Base-by-base conservation (phyloP, 2,113 vertebrate species). In the Cavia porcellus region DNA sequence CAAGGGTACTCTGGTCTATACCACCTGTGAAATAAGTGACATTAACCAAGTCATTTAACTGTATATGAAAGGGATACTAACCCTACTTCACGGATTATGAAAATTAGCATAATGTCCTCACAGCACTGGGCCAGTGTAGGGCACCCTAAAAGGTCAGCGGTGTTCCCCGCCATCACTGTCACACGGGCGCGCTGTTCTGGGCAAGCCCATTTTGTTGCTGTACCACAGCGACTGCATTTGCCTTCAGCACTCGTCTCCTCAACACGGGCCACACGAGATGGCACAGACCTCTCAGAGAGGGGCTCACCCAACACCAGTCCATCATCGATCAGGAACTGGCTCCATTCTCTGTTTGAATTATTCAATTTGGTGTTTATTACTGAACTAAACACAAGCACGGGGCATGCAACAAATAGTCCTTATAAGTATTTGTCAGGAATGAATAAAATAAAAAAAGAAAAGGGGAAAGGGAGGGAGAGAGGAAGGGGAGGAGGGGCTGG, bases 31-130 rank as follows among this genome's bases (percentile, higher is more conserved):
- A 88, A n/a, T 93, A 94, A 97, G 35, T 15, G 32, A 85, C 35
- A 89, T 80, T 95, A 89, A 84, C 85, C 81, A 95, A 94, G 47
- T 94, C 59, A 77, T 79, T 95, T 92, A 92, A 94, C 74, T n/a
- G 84, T 28, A 50, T 59, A 55, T 59, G 90, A 96, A 59, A 61
- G 45, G 52, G 12, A 87, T 62, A 87, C 59, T n/a, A 94, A 84
- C 42, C 12, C 28, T 82, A 89, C 28, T 50, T 89, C 90, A 24
- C 74, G 68, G 72, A 5, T 45, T 90, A 87, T 47, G 50, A 96
- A 98, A 81, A 89, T 94, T 68, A 89, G 77, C 30, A 75, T 13
- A 81, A 50, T 61, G 72, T 17, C 62, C 25, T 75, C 90, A 92
- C 61, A 87, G 12, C 19, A 90, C 50, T 50, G 91, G n/a, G 64